Percentiles rank a stretch among this genome's conserved stretches.
Evolutionary conservation across 2,113 vertebrate genomes (phyloP).

Genomic region (Callopanchax toddi): DNA sequence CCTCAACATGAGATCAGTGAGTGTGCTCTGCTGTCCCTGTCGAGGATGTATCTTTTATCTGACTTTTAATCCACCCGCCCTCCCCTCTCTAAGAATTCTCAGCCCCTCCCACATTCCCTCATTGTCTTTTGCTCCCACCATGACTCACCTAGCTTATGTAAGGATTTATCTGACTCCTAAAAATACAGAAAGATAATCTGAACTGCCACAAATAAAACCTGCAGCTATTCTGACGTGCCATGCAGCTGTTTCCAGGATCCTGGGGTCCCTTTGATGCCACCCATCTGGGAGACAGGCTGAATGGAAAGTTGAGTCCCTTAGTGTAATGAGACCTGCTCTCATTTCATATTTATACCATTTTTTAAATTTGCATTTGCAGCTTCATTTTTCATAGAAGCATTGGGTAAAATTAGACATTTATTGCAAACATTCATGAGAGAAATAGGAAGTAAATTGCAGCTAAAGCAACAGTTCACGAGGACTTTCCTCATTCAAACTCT

Average conservation of each 20-base stretch:
- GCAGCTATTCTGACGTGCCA: conserved; percentile 37
- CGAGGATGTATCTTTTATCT: conserved; percentile 28
- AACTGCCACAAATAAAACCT: conserved; percentile 62
- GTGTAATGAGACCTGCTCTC: background rate
- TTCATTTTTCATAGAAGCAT: too few species aligned
- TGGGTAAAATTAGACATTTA: background rate
- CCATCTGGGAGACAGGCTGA: conserved; percentile 28
- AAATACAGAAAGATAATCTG: conserved; percentile 73
- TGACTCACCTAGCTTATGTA: conserved; percentile 73
- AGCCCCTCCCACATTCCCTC: conserved; percentile 65
- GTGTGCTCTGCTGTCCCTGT: conserved; percentile 15
- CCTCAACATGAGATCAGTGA: background rate
- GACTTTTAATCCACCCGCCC: conserved; percentile 40
- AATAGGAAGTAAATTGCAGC: background rate
- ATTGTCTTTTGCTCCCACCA: conserved; percentile 59
- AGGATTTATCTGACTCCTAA: conserved; percentile 72
- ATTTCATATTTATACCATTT: background rate
- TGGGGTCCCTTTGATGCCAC: conserved; percentile 56
- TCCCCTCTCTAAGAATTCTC: conserved; percentile 21
- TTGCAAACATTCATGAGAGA: background rate
- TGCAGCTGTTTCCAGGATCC: conserved; percentile 65
- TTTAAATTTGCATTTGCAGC: too few species aligned
- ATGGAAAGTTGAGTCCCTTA: background rate
- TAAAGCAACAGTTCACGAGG: background rate
- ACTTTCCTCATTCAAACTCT: background rate